Conservation (phyloP, 2,888 invertebrate species). For the Pecten maximus region DNA sequence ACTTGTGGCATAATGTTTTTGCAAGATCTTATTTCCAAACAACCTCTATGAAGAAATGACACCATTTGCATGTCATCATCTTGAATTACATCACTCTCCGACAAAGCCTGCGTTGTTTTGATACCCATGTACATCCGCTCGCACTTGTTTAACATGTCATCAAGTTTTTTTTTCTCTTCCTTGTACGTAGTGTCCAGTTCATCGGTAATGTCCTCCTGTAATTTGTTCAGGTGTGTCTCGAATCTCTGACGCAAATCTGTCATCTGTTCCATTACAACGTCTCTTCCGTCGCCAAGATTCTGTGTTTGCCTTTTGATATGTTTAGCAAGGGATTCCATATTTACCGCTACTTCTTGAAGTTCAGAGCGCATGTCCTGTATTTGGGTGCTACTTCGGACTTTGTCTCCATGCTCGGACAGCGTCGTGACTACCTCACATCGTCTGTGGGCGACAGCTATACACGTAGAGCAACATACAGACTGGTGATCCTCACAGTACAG, state of each 20-base stretch:
- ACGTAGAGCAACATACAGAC: slow-evolving; percentile 59
- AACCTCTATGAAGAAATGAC: slow-evolving; percentile 22
- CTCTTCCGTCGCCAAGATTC: slow-evolving; percentile 42
- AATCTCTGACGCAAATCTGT: slow-evolving; percentile 45
- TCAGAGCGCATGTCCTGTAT: slow-evolving; percentile 31
- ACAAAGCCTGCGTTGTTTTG: background rate
- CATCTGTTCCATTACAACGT: slow-evolving; percentile 46
- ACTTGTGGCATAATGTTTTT: background rate
- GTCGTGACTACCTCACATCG: slow-evolving; percentile 58
- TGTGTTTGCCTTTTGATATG: slow-evolving; percentile 44
- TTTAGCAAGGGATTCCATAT: slow-evolving; percentile 46
- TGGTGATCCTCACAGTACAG: slow-evolving; percentile 62
- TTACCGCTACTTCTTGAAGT: slow-evolving; percentile 53
- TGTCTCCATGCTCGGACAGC: slow-evolving; percentile 37
- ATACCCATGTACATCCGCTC: background rate
- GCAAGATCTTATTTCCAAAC: background rate
- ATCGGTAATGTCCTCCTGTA: slow-evolving; percentile 36
- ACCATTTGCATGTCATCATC: slow-evolving; percentile 44
- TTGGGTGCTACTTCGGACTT: slow-evolving; percentile 41
- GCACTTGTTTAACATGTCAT: slow-evolving; percentile 35
- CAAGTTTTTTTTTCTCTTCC: slow-evolving; percentile 48
- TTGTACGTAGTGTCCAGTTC: slow-evolving; percentile 40
- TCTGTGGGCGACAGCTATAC: slow-evolving; percentile 61
- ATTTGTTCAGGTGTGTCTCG: slow-evolving; percentile 43
- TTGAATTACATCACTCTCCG: background rate